Percentiles rank a stretch among this genome's conserved stretches.
Evolutionary conservation across 1,140 invertebrate genomes (phyloP).

Genomic region (Zaprionus inermis): DNA sequence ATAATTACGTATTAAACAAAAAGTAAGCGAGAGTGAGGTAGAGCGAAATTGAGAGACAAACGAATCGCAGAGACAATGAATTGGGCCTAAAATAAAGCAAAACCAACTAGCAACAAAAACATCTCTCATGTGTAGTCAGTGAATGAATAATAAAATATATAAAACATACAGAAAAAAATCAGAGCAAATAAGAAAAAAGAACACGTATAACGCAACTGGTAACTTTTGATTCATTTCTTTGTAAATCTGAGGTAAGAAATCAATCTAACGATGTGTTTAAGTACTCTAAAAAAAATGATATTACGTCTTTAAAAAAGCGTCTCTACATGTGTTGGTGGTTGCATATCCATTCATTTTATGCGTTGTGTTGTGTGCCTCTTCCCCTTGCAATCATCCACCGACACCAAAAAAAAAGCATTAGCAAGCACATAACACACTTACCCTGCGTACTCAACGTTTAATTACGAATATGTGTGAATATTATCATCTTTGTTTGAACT

Average conservation of each 20-base stretch:
- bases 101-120: background rate
- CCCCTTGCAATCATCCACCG: conserved; percentile 14
- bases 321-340: conserved; percentile 13
- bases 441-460: background rate
- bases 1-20: conserved; percentile 43
- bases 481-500: conserved; percentile 13
- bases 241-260: conserved; percentile 30
- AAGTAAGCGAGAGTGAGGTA: background rate
- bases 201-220: conserved; percentile 55
- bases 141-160: conserved; percentile 5
- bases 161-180: background rate
- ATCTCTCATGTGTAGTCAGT: conserved; percentile 4
- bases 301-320: conserved; percentile 6
- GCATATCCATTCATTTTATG: background rate
- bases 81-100: conserved; percentile 42
- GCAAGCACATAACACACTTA: background rate
- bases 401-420: conserved; percentile 4
- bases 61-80: conserved; percentile 27
- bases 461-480: conserved; percentile 8
- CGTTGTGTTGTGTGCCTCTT: conserved; percentile 4
- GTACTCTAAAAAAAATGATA: conserved; percentile 21
- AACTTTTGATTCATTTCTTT: conserved; percentile 24
- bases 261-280: background rate
- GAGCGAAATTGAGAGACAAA: conserved; percentile 2
- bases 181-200: conserved; percentile 29